Percentiles rank a stretch among this genome's conserved stretches.
Conservation (phyloP, 2,888 invertebrate species). For the Cryptosula pallasiana region DNA sequence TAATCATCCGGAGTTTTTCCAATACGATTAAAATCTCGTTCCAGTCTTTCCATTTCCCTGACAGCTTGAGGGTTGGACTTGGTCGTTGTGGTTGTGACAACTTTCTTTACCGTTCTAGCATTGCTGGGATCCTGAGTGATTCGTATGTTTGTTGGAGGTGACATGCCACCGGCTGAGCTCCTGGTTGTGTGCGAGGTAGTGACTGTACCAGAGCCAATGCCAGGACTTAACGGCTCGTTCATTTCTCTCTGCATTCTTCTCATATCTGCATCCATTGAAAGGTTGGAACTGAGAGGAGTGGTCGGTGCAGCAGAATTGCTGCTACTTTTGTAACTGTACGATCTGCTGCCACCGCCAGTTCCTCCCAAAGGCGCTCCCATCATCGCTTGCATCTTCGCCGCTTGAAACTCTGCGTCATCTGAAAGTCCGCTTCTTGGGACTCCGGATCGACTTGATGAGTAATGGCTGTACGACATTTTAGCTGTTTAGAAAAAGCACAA, state of each 20-base stretch:
- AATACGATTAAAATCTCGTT: neutral
- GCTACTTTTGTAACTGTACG: constrained; percentile 6
- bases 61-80: constrained; percentile 9
- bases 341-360: neutral
- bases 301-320: neutral
- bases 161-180: neutral
- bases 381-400: constrained; percentile 19
- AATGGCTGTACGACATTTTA: constrained; percentile 20
- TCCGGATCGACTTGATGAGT: neutral
- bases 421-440: neutral
- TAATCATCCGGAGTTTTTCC: constrained; percentile 4
- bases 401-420: constrained; percentile 17
- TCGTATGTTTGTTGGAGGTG: neutral
- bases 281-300: neutral
- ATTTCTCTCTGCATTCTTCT: constrained; percentile 20
- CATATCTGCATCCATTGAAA: neutral
- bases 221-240: neutral
- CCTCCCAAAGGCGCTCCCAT: constrained; percentile 6
- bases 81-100: constrained; percentile 9
- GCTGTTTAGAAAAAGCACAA: neutral
- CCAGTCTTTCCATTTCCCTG: neutral
- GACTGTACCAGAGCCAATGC: neutral
- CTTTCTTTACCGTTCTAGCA: constrained; percentile 2
- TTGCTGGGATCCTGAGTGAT: neutral
- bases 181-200: neutral